Base-by-base conservation (phyloP, 2,113 vertebrate genomes). In the Tiliqua scincoides region DNA sequence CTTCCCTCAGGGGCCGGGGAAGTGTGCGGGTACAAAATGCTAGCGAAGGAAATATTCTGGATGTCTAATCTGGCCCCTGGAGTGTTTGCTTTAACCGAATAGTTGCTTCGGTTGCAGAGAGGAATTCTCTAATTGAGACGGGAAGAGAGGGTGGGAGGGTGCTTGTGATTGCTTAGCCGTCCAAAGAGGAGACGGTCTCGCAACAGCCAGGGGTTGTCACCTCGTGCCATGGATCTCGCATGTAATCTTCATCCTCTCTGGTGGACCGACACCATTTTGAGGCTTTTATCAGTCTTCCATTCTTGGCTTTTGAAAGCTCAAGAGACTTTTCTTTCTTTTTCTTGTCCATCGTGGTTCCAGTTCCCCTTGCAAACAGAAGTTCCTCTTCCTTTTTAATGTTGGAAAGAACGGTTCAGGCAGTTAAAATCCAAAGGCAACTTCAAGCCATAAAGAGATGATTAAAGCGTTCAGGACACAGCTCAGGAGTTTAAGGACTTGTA, bases 11-110 rank as follows among this genome's bases (percentile, higher is more conserved):
- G 92, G 85, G 90, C 4, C 88, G 84, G 81, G 10, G 90, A 89
- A 87, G 76, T 89, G 88, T 92, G 88, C 80, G 81, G 91, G 93
- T 91, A 94, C 94, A 93, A 71, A 91, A 88, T 92, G 93, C 94
- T 92, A 91, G 79, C 43, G 82, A 61, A 93, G 83, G 81, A 94
- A 93, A 85, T 89, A 94, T 74, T 91, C 88, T 40, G 84, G 87
- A 52, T 67, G 85, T 89, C 89, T 89, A 8, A 70, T 61, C 0
- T 0, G 1, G 25, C 92, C 81, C 83, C 57, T 59, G 6, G 90
- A 93, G 88, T 89, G 79, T 93, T 95, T 93, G 90, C 86, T 90
- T 86, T 92, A 87, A 87, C 77, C 63, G 37, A 83, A 74, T 43
- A 52, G 87, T 67, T 71, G 75, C 32, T 73, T 67, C 62, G 40